Evolutionary conservation across 2,888 invertebrate genomes (phyloP), one percentile per base, ranked within the genome.

Genomic region (Chorisops tibialis): DNA sequence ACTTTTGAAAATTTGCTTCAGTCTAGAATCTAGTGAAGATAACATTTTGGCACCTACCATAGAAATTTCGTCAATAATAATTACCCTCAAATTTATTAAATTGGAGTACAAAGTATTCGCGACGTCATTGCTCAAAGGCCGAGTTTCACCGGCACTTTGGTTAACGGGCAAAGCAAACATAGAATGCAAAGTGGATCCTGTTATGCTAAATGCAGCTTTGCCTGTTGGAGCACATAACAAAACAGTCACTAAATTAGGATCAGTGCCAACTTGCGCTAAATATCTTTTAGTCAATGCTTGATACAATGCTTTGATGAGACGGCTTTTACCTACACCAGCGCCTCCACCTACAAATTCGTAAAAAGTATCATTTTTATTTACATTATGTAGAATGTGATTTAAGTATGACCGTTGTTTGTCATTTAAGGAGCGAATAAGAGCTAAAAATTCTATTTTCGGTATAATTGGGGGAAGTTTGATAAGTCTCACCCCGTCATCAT

Each of bases 61-160:
- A 16, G 72, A 73, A 49, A 74, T 68, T 68, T 74, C 72, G 66
- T 75, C 73, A 47, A 75, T 72, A 14, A 76, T 70, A 52, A 71
- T 59, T 30, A 69, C 59, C 66, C 70, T 66, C 16, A 35, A 7
- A 21, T 47, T 18, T n/a, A 47, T 19, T 3, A 9, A 7, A 21
- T 21, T 12, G 12, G 9, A 18, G 9, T n/a, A n/a, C n/a, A n/a
- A n/a, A n/a, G n/a, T n/a, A n/a, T n/a, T n/a, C n/a, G n/a, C n/a
- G n/a, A n/a, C n/a, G n/a, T n/a, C n/a, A n/a, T n/a, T n/a, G n/a
- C n/a, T n/a, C n/a, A n/a, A n/a, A n/a, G n/a, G n/a, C n/a, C n/a
- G 12, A 4, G 19, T 14, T 4, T 3, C 2, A 16, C 18, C n/a
- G 9, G 16, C 12, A 11, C 18, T 9, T 45, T 45, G 43, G 19